Conservation (phyloP, 2,113 vertebrate genomes). For the Numida meleagris region DNA sequence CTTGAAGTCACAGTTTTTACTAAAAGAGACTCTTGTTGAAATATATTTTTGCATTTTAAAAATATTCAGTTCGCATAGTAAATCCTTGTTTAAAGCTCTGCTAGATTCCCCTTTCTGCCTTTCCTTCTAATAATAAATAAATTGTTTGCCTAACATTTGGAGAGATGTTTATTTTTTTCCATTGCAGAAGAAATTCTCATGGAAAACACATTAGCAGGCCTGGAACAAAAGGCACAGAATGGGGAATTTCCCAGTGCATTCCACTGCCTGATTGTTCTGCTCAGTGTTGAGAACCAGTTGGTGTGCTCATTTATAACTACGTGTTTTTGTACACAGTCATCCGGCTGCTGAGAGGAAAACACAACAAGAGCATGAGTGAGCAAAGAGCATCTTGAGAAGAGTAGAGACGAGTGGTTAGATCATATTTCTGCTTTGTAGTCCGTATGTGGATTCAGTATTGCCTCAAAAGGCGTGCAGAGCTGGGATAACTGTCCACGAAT, state of each 20-base stretch:
- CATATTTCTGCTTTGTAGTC: rapidly evolving
- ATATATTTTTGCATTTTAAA: not conserved
- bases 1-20: not conserved
- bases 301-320: conserved; percentile 24
- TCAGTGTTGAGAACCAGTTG: not conserved
- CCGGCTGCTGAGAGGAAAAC: not conserved
- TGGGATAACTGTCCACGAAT: rapidly evolving
- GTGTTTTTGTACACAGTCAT: conserved; percentile 10
- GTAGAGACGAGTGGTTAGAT: not conserved
- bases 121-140: conserved; percentile 35
- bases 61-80: not conserved
- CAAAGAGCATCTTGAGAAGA: not conserved
- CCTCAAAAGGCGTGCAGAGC: not conserved
- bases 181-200: conserved; percentile 42
- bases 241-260: conserved; percentile 36
- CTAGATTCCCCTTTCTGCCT: not conserved
- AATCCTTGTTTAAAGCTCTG: not conserved
- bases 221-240: conserved; percentile 18
- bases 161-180: conserved; percentile 20
- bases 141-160: conserved; percentile 18
- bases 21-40: not conserved
- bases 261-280: not conserved
- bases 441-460: rapidly evolving
- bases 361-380: not conserved
- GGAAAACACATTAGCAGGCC: conserved; percentile 34